These are phyloP conservation scores for Oeneis ivallda DNA, from an alignment of 2,888 invertebrate genomes.

Conservation along the genomic window DNA sequence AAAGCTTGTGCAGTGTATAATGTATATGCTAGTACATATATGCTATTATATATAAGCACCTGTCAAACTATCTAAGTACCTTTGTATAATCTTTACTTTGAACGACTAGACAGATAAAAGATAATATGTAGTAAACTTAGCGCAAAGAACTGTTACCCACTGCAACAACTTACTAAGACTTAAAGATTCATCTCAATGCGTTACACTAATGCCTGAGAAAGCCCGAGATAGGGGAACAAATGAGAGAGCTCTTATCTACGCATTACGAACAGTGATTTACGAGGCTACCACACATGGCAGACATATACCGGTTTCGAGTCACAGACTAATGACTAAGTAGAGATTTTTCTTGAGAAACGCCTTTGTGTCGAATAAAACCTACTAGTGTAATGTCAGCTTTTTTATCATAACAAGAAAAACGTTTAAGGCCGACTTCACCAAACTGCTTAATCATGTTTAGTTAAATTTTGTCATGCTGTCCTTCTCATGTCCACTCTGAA, in stretches of 20 bases:
- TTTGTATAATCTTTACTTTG: too few relatives aligned
- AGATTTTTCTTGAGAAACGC: constrained; percentile 4
- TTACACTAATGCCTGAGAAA: constrained; percentile 74
- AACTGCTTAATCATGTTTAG: too few relatives aligned
- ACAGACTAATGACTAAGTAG: constrained; percentile 44
- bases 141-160: background rate
- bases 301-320: constrained; percentile 60
- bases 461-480: too few relatives aligned
- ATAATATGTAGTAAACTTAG: too few relatives aligned
- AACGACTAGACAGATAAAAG: too few relatives aligned
- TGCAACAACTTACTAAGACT: constrained; percentile 6
- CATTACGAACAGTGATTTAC: constrained; percentile 76
- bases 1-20: too few relatives aligned
- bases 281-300: constrained; percentile 52
- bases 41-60: too few relatives aligned
- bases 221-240: constrained; percentile 80
- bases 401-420: too few relatives aligned
- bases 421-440: too few relatives aligned
- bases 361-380: background rate
- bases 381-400: background rate
- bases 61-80: too few relatives aligned
- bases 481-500: too few relatives aligned
- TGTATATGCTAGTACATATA: too few relatives aligned
- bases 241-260: constrained; percentile 79
- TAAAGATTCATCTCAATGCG: constrained; percentile 19